These are phyloP conservation scores for Graphium colonna DNA, from an alignment of 2,888 invertebrate species.

Conservation along the genomic window DNA sequence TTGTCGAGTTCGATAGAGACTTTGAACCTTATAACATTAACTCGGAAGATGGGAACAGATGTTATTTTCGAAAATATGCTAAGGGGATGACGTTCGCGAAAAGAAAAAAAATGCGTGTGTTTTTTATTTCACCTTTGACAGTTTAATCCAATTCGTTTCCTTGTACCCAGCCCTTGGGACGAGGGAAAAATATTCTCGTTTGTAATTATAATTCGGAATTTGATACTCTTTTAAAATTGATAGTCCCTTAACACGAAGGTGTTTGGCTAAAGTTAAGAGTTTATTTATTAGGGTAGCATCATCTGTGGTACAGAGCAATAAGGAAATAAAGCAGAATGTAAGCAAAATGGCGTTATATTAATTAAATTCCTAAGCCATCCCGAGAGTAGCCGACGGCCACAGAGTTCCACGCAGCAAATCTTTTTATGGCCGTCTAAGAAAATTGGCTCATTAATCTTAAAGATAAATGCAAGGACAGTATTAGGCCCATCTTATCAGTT, in stretches of 20 bases:
- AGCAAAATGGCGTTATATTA: slow-evolving; percentile 1
- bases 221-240: slow-evolving; percentile 24
- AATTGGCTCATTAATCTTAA: slow-evolving; percentile 80
- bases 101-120: slow-evolving; percentile 59
- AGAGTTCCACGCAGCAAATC: slow-evolving; percentile 69
- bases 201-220: slow-evolving; percentile 74
- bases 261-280: too few relatives aligned
- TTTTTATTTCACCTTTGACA: slow-evolving; percentile 80
- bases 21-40: slow-evolving; percentile 40
- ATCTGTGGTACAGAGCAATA: not conserved
- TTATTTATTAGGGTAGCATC: too few relatives aligned
- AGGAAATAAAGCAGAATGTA: not conserved
- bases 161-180: slow-evolving; percentile 69
- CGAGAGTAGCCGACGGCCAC: slow-evolving; percentile 36
- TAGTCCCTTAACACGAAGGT: slow-evolving; percentile 7
- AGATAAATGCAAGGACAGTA: slow-evolving; percentile 78
- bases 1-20: slow-evolving; percentile 34
- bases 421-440: slow-evolving; percentile 80
- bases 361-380: slow-evolving; percentile 5
- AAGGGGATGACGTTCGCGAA: slow-evolving; percentile 52
- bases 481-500: slow-evolving; percentile 76
- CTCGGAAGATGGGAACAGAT: slow-evolving; percentile 24
- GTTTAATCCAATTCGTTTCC: slow-evolving; percentile 79
- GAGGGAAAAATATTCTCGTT: slow-evolving; percentile 65
- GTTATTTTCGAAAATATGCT: slow-evolving; percentile 32